phyloP scores from a whole-genome alignment of 2,888 invertebrate genomes.

The Dasysyrphus albostriatus region DNA sequence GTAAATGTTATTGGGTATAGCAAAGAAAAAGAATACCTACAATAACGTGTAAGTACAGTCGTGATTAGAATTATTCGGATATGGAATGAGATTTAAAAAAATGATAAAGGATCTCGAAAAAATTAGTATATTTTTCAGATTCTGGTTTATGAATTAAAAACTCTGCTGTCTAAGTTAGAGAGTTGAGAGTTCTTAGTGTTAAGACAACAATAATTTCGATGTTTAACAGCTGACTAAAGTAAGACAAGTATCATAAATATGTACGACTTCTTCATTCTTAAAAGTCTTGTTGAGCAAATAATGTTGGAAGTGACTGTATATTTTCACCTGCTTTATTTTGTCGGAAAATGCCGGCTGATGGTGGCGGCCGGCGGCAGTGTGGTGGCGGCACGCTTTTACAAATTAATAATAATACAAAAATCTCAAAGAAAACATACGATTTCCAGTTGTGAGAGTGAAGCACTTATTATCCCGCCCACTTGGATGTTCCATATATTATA shows the following conservation, averaged over 20 bases:
- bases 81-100: background rate
- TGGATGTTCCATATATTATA: slow-evolving; percentile 16
- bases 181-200: no score
- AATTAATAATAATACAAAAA: slow-evolving; percentile 27
- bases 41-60: background rate
- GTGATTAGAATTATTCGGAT: background rate
- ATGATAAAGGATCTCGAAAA: no score
- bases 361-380: background rate
- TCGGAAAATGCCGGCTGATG: background rate
- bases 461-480: slow-evolving; percentile 47
- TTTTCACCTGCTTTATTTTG: slow-evolving; percentile 50
- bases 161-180: no score
- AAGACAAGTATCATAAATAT: no score
- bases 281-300: background rate
- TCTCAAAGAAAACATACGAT: slow-evolving; percentile 31
- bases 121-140: no score
- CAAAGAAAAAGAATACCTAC: background rate
- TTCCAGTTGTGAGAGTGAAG: slow-evolving; percentile 55
- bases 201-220: no score
- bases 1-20: background rate
- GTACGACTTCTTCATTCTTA: no score
- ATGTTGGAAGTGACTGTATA: background rate
- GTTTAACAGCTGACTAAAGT: no score
- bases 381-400: slow-evolving; percentile 37
- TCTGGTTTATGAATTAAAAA: no score